phyloP scores from a whole-genome alignment of 2,888 invertebrate genomes.

The Standfussiana lucernea region DNA sequence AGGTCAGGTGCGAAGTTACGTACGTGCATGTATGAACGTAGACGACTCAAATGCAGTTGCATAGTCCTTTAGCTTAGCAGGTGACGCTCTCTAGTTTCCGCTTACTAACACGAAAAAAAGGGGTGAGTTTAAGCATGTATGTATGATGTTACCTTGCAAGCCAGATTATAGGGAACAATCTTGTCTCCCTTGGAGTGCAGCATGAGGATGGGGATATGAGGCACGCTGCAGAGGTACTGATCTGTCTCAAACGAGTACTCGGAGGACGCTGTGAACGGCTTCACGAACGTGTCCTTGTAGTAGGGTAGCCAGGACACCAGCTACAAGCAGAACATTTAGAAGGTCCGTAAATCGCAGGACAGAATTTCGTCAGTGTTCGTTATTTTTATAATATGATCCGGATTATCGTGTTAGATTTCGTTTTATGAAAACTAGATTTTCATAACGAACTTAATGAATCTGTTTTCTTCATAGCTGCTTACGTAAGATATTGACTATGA shows the following conservation, averaged over 20 bases:
- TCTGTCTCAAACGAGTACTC: constrained; percentile 95
- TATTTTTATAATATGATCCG: not conserved
- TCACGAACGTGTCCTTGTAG: constrained; percentile 94
- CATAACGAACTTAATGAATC: not conserved
- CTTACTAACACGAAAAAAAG: not conserved
- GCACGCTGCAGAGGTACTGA: constrained; percentile 91
- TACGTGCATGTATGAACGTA: no score
- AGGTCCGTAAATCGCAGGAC: not conserved
- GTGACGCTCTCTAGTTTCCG: not conserved
- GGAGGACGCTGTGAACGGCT: constrained; percentile 93
- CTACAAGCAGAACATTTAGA: constrained; percentile 78
- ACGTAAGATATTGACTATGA: not conserved
- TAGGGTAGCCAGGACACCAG: constrained; percentile 95
- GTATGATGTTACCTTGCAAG: constrained; percentile 91
- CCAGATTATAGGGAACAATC: constrained; percentile 95
- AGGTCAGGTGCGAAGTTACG: not conserved
- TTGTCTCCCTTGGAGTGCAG: constrained; percentile 97
- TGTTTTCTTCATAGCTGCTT: no score
- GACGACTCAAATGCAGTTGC: rapidly evolving
- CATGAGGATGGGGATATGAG: constrained; percentile 95
- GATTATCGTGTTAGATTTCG: no score
- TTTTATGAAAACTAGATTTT: not conserved
- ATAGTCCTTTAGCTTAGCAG: not conserved
- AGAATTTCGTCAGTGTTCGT: not conserved
- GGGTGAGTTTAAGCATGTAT: not conserved